Percentiles rank a stretch among this genome's conserved stretches.
Evolutionary conservation across 2,888 invertebrate genomes (phyloP).

Genomic region (Marronus borbonicus): DNA sequence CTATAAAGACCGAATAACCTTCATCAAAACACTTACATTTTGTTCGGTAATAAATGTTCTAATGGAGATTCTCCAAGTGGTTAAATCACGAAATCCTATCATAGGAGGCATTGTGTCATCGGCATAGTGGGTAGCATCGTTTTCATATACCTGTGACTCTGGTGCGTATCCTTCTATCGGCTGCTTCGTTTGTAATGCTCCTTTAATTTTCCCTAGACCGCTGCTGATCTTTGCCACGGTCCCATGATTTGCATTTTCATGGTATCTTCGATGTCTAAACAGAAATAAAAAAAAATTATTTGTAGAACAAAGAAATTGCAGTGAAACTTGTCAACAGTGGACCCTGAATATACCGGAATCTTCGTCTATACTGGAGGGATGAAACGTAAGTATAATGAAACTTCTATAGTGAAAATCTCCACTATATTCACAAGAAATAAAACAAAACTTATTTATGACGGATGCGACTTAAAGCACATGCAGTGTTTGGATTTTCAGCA

Average conservation of each 20-base stretch:
- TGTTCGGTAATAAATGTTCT: constrained; percentile 8
- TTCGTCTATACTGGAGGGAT: no score
- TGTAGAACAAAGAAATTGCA: no score
- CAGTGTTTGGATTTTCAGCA: no score
- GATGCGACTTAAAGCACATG: no score
- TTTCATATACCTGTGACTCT: constrained; percentile 63
- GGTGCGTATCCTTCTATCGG: constrained; percentile 70
- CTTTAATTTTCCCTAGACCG: constrained; percentile 76
- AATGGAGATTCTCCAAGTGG: constrained; percentile 78
- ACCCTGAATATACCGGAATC: no score
- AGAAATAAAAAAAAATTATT: neutral
- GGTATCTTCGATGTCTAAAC: constrained; percentile 61
- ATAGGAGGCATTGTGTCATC: constrained; percentile 61
- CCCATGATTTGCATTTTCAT: constrained; percentile 62
- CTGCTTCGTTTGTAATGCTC: constrained; percentile 74
- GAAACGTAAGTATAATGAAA: no score
- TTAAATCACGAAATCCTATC: constrained; percentile 74
- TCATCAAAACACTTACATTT: constrained; percentile 17
- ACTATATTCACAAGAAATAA: no score
- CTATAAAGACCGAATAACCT: no score
- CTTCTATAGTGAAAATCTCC: no score
- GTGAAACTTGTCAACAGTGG: no score
- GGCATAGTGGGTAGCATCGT: constrained; percentile 61
- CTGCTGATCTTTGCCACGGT: constrained; percentile 73
- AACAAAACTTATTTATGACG: no score